A percentile compares a stretch with the other conserved stretches of the same genome.
These are phyloP conservation scores for Sprattus sprattus DNA, from an alignment of 2,113 vertebrate species.

Conservation along the genomic window DNA sequence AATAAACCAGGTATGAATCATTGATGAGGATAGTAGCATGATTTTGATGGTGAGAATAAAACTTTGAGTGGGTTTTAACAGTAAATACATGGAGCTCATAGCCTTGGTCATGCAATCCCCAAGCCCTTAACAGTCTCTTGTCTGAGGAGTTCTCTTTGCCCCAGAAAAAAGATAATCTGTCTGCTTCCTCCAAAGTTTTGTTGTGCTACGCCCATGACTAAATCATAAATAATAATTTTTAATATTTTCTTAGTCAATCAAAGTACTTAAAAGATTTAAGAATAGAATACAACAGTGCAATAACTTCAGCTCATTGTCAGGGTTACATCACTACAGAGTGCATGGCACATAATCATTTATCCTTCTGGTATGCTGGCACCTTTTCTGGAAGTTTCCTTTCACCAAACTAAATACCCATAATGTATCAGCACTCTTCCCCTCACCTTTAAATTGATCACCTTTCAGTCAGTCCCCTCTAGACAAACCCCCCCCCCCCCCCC, in stretches of 20 bases:
- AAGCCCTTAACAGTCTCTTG: background rate
- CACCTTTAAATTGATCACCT: background rate
- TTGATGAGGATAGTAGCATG: constrained; percentile 4
- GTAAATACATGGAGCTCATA: constrained; percentile 27
- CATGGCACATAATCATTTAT: background rate
- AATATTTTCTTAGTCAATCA: background rate
- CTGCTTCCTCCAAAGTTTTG: background rate
- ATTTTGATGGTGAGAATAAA: constrained; percentile 10
- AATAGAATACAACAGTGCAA: too few species aligned
- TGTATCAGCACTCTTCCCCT: background rate
- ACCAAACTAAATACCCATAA: too few species aligned
- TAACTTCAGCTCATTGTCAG: background rate
- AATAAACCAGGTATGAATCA: background rate
- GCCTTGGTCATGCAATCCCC: constrained; percentile 27
- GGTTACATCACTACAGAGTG: background rate
- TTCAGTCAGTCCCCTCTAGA: background rate
- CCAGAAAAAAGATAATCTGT: background rate
- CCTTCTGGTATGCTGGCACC: background rate
- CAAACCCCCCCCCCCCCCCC: too few species aligned
- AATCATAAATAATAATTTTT: background rate
- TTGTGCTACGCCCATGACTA: background rate
- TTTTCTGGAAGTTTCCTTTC: too few species aligned
- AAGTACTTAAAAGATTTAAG: background rate
- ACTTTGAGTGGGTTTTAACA: background rate
- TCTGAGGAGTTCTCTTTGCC: background rate